phyloP scores from a whole-genome alignment of 2,888 invertebrate species.

The Drosophila borealis region DNA sequence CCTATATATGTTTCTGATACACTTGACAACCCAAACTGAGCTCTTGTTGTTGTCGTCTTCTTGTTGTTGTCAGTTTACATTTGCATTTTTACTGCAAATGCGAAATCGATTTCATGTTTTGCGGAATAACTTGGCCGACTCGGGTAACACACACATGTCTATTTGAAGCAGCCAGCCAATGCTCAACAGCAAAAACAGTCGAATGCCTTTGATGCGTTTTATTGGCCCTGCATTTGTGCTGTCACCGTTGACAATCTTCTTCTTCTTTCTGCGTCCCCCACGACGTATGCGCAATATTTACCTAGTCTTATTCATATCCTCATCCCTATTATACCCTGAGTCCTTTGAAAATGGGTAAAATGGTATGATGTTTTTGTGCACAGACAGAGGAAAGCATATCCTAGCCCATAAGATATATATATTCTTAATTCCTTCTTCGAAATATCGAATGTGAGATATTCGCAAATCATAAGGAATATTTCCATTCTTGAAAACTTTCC shows the following conservation, averaged over 20 bases:
- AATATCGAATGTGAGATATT: too few species aligned
- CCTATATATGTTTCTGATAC: conserved; percentile 31
- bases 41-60: conserved; percentile 6
- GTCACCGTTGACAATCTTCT: conserved; percentile 30
- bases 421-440: too few species aligned
- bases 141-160: conserved; percentile 20
- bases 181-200: conserved; percentile 12
- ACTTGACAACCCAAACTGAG: conserved; percentile 50
- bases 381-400: too few species aligned
- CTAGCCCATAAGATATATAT: too few species aligned
- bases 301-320: conserved; percentile 14
- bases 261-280: conserved; percentile 10
- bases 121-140: conserved; percentile 31
- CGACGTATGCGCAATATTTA: conserved; percentile 44
- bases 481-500: too few species aligned
- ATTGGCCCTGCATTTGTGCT: conserved; percentile 40
- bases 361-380: too few species aligned
- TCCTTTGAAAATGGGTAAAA: too few species aligned
- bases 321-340: not conserved
- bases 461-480: too few species aligned
- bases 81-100: conserved; percentile 68
- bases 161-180: conserved; percentile 31
- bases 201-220: conserved; percentile 47
- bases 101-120: conserved; percentile 61
- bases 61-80: conserved; percentile 36